Evolutionary conservation across 2,113 vertebrate genomes (phyloP).

Genomic region (Microcebus tavaratra): DNA sequence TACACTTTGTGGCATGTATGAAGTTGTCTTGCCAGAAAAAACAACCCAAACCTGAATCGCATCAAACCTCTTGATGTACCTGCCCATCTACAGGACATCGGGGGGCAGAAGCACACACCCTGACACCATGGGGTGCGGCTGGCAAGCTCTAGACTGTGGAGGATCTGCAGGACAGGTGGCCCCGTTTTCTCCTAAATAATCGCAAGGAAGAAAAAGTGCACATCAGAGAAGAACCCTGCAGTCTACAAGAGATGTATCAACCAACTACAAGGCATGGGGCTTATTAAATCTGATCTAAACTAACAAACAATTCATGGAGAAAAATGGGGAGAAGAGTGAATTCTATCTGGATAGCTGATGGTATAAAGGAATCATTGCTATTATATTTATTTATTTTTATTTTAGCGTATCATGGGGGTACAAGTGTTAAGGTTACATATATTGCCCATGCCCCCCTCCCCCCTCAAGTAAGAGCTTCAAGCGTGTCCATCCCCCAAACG

Average conservation of each 20-base stretch:
- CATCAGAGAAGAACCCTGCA: background rate
- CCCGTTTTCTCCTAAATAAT: background rate
- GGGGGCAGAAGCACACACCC: background rate
- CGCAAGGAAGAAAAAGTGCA: background rate
- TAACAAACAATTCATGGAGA: background rate
- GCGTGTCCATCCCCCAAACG: too few relatives aligned
- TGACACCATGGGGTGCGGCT: rapidly evolving
- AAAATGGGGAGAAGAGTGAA: background rate
- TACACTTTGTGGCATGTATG: background rate
- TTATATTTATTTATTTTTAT: too few relatives aligned
- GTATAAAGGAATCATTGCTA: background rate
- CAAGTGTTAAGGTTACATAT: too few relatives aligned
- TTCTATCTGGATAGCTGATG: too few relatives aligned
- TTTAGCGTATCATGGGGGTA: too few relatives aligned
- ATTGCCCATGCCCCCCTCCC: too few relatives aligned
- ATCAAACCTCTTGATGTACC: too few relatives aligned
- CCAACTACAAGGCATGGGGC: background rate
- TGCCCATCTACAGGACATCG: background rate
- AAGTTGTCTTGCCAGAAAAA: background rate
- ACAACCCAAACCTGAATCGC: background rate
- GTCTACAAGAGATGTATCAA: background rate
- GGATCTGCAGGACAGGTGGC: background rate
- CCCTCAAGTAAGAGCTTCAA: too few relatives aligned
- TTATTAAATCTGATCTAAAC: background rate
- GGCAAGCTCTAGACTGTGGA: background rate